Base-by-base conservation (phyloP, 2,113 vertebrate genomes). In the Xiphophorus hellerii region DNA sequence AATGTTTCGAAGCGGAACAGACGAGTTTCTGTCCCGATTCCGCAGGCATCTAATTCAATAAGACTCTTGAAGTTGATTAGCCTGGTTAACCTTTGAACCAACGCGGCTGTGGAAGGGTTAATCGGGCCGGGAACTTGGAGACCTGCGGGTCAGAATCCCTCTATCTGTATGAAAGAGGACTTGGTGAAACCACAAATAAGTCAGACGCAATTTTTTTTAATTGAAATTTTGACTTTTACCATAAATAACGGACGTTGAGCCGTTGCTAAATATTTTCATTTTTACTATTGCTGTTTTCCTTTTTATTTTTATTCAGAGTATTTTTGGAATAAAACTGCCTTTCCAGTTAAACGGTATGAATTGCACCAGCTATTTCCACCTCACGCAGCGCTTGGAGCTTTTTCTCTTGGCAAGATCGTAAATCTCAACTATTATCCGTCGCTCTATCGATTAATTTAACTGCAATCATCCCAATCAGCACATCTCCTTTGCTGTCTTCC, bases 401-500 rank as follows among this genome's bases (percentile, higher is more conserved):
- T 62, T 22, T 73, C 64, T 71, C 54, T 85, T 74, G 66, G 64
- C 86, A 82, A 74, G 73, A 48, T 67, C 76, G 78, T 78, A 90
- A 89, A 92, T 86, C 81, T 82, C 76, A 83, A 78, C 80, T 85
- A 85, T 93, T 92, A 95, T 92, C 93, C 94, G 81, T 39, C 94
- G 94, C 89, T 58, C 81, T 92, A 97, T 97, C 95, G 96, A 98
- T 97, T 95, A 86, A 92, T 94, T 95, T 95, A 96, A 96, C 95
- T 96, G 93, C 95, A 92, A 94, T 95, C 95, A 95, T 95, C 94
- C 95, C 94, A 94, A 94, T 95, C 94, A 94, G 94, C 96, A 95
- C 96, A 95, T 96, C 95, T 95, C 94, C 95, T 94, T 94, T 93
- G 93, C 94, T 93, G 93, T 93, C 93, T 92, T 92, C 89, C 93